Evolutionary conservation across 1,140 invertebrate species (phyloP).

Genomic region (Atta cephalotes): DNA sequence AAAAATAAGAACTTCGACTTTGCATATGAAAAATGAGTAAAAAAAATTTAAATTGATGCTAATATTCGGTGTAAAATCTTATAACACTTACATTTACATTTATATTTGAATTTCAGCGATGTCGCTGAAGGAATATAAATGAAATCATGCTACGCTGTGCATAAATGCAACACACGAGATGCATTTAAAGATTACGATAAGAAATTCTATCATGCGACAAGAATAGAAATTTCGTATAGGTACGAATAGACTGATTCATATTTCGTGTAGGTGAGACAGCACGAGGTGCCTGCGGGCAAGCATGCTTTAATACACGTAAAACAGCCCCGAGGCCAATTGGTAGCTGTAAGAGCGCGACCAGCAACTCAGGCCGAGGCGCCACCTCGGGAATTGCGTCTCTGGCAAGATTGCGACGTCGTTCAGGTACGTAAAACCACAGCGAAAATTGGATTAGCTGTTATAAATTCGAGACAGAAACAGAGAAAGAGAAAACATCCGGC

Average conservation of each 20-base stretch:
- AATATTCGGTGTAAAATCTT: neutral
- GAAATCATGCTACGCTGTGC: neutral
- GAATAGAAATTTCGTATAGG: neutral
- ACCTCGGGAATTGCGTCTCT: slow-evolving; percentile 87
- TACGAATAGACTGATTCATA: neutral
- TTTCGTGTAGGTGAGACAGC: slow-evolving; percentile 86
- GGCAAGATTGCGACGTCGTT: slow-evolving; percentile 95
- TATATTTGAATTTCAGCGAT: neutral
- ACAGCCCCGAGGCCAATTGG: slow-evolving; percentile 93
- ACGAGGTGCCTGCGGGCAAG: slow-evolving; percentile 93
- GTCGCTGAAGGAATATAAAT: slow-evolving; percentile 14
- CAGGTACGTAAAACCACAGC: slow-evolving; percentile 85
- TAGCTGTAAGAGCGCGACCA: slow-evolving; percentile 89
- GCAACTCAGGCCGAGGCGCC: slow-evolving; percentile 82
- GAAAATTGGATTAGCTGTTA: slow-evolving; percentile 65
- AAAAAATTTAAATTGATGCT: neutral
- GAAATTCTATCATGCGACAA: neutral
- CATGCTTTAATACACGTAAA: slow-evolving; percentile 94
- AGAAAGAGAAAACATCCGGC: neutral
- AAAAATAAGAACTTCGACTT: neutral
- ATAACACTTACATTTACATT: slow-evolving; percentile 17
- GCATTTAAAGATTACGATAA: neutral
- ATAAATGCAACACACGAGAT: neutral
- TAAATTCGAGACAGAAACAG: slow-evolving; percentile 60
- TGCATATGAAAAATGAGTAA: neutral